Percentiles rank a stretch among this genome's conserved stretches.
Conservation (phyloP, 1,140 invertebrate genomes). For the Drosophila truncata region DNA sequence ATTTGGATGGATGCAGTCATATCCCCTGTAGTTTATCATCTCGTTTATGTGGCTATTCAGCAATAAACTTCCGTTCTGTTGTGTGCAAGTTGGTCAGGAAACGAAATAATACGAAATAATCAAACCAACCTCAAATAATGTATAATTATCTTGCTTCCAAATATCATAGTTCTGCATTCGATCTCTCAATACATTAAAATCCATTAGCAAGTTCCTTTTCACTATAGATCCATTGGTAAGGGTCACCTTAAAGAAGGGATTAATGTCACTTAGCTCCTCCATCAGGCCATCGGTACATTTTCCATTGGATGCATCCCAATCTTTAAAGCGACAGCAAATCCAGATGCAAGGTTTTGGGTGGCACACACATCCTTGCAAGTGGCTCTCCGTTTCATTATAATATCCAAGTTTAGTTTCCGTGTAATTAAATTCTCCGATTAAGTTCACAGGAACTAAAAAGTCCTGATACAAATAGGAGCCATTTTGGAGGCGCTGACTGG, state of each 20-base stretch:
- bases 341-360: not conserved
- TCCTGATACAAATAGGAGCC: not conserved
- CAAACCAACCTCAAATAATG: not conserved
- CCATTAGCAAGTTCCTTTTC: not conserved
- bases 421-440: not conserved
- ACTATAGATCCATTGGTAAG: not conserved
- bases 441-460: not conserved
- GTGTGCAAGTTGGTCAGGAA: too few relatives aligned
- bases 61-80: too few relatives aligned
- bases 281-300: not conserved
- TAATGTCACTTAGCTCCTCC: not conserved
- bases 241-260: not conserved
- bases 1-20: too few relatives aligned
- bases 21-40: too few relatives aligned
- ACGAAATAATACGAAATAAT: too few relatives aligned
- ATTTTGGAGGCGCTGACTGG: not conserved
- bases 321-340: not conserved
- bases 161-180: fast-evolving
- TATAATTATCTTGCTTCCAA: not conserved
- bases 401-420: not conserved
- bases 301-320: not conserved
- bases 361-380: not conserved
- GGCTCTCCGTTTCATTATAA: not conserved
- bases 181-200: not conserved
- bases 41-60: too few relatives aligned